phyloP scores from a whole-genome alignment of 2,113 vertebrate species.

The Dascyllus trimaculatus region DNA sequence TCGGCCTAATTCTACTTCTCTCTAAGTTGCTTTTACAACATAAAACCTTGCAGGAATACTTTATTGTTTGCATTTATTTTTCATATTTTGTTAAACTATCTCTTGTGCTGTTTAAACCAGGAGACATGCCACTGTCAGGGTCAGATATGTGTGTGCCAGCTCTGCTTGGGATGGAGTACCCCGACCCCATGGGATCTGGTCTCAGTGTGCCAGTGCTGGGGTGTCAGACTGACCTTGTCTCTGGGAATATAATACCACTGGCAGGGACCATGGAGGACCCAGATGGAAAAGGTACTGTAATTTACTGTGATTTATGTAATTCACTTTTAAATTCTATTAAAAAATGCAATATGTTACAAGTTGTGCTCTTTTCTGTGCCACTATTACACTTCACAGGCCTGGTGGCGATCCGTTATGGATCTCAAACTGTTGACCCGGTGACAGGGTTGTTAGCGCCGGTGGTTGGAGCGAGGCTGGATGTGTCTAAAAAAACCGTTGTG shows the following conservation, averaged over 20 bases:
- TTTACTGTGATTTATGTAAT: too few relatives aligned
- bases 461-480: constrained; percentile 86
- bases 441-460: constrained; percentile 86
- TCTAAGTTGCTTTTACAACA: too few relatives aligned
- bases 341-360: not conserved
- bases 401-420: constrained; percentile 87
- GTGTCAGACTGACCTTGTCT: constrained; percentile 80
- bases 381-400: constrained; percentile 83
- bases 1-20: not conserved
- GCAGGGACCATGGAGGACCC: constrained; percentile 92
- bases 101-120: constrained; percentile 67
- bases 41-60: too few relatives aligned
- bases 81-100: not conserved
- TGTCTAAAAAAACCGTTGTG: constrained; percentile 78
- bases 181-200: constrained; percentile 89
- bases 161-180: constrained; percentile 91
- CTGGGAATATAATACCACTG: constrained; percentile 78
- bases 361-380: not conserved
- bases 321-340: not conserved
- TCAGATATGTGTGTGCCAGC: constrained; percentile 84
- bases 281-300: constrained; percentile 85
- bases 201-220: constrained; percentile 90
- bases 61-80: not conserved
- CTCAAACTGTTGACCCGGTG: constrained; percentile 85
- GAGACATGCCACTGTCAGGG: constrained; percentile 84